phyloP scores from a whole-genome alignment of 2,797 vertebrate species.

The Eurystomus glaucurus region DNA sequence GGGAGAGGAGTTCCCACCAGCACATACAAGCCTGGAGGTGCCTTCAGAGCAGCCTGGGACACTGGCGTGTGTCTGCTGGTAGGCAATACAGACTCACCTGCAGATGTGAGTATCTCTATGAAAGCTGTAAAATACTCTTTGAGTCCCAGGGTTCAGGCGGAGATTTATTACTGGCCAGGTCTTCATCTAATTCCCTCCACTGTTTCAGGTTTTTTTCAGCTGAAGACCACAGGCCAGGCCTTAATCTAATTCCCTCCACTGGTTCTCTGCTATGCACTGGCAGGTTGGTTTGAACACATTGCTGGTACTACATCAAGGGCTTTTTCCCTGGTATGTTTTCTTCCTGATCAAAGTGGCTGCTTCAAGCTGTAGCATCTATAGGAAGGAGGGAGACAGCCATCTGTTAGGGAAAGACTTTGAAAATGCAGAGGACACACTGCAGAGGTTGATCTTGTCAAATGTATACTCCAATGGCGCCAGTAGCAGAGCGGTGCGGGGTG shows the following conservation, averaged over 20 bases:
- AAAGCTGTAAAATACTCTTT: not conserved
- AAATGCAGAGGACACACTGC: not conserved
- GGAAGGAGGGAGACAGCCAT: slow-evolving; percentile 40
- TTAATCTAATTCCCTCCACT: accelerated
- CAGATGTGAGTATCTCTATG: not conserved
- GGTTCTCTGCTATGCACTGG: not conserved
- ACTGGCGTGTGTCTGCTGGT: not conserved
- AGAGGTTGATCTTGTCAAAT: slow-evolving; percentile 37
- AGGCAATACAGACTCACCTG: not conserved
- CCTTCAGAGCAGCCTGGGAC: not conserved
- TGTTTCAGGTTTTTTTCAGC: not conserved
- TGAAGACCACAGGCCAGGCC: not conserved
- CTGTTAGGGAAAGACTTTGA: slow-evolving; percentile 63
- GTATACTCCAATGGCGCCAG: accelerated
- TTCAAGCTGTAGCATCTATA: slow-evolving; percentile 55
- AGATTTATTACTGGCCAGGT: not conserved
- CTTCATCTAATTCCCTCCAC: not conserved
- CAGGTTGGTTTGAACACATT: not conserved
- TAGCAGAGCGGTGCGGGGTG: not conserved
- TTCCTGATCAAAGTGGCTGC: slow-evolving; percentile 56
- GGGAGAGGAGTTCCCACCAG: not conserved
- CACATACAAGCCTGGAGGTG: not conserved
- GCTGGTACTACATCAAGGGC: slow-evolving; percentile 35
- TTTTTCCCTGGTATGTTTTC: not conserved
- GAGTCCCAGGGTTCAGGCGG: not conserved